Conservation (phyloP, 2,113 vertebrate genomes). For the Variabilichromis moorii region DNA sequence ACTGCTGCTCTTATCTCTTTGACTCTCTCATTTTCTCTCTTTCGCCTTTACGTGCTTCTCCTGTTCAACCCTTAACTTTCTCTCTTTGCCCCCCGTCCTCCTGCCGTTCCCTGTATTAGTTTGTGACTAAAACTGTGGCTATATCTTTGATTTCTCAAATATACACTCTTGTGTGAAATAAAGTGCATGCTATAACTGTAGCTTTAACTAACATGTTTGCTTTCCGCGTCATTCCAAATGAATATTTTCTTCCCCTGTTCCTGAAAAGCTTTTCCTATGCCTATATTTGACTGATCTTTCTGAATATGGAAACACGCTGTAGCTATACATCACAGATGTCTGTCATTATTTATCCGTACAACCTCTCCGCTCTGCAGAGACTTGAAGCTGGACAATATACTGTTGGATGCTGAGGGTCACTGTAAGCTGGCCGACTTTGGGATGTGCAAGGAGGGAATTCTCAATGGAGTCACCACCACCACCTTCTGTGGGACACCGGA, state of each 20-base stretch:
- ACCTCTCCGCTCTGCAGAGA: constrained; percentile 72
- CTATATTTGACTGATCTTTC: not conserved
- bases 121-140: not conserved
- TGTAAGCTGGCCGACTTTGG: constrained; percentile 97
- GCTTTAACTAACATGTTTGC: not conserved
- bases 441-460: constrained; percentile 98
- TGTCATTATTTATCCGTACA: not conserved
- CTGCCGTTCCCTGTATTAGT: accelerated
- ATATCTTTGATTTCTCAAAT: not conserved
- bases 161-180: not conserved
- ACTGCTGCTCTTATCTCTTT: constrained; percentile 61
- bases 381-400: constrained; percentile 97
- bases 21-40: not conserved
- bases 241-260: not conserved
- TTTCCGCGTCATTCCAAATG: not conserved
- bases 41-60: not conserved
- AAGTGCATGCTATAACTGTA: not conserved
- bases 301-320: not conserved
- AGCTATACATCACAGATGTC: not conserved
- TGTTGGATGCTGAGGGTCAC: constrained; percentile 94
- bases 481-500: constrained; percentile 97
- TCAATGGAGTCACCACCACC: constrained; percentile 89
- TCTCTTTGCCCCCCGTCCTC: not conserved
- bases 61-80: not conserved
- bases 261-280: not conserved